Percentiles rank a stretch among this genome's conserved stretches.
These are phyloP conservation scores for Zygaena filipendulae DNA, from an alignment of 2,888 invertebrate species.

Conservation along the genomic window DNA sequence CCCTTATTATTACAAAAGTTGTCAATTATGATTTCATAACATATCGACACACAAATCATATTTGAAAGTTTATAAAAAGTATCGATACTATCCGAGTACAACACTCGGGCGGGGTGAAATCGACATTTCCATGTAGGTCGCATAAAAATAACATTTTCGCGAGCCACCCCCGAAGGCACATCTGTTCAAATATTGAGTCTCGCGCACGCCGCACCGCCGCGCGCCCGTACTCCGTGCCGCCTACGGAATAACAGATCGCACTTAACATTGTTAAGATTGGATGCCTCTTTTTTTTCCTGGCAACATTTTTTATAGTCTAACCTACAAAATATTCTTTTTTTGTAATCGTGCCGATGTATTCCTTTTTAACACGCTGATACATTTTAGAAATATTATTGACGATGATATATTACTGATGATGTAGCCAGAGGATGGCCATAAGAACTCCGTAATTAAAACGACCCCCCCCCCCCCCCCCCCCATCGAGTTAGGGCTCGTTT, in stretches of 20 bases:
- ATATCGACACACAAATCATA: not conserved
- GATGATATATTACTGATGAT: no score
- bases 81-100: constrained; percentile 21
- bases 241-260: constrained; percentile 18
- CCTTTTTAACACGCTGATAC: no score
- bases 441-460: no score
- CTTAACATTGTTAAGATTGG: constrained; percentile 9
- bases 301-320: constrained; percentile 7
- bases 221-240: no score
- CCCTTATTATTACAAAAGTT: no score
- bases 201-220: constrained; percentile 16
- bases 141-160: constrained; percentile 55
- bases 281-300: constrained; percentile 6
- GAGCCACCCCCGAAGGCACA: constrained; percentile 37
- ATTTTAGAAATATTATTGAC: no score
- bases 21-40: no score
- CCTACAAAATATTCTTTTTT: not conserved
- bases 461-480: no score
- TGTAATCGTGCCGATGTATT: no score
- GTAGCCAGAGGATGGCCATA: no score
- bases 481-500: no score
- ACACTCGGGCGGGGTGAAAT: constrained; percentile 29
- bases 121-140: constrained; percentile 51
- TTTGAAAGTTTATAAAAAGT: constrained; percentile 1
- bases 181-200: constrained; percentile 64